Evolutionary conservation across 2,888 invertebrate genomes (phyloP).

Genomic region (Maniola hyperantus): DNA sequence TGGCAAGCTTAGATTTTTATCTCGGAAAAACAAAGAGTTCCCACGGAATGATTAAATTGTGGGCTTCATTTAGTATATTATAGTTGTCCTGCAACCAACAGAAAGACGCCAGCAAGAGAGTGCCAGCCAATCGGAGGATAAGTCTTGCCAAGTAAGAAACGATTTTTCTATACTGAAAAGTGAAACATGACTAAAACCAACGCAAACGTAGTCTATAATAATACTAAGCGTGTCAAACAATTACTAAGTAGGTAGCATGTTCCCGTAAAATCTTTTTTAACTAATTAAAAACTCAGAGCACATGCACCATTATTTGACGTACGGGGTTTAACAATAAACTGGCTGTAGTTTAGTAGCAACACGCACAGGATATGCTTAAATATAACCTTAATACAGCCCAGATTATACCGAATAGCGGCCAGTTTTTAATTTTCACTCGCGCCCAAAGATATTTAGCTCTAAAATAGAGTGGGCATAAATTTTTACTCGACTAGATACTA

Average conservation of each 20-base stretch:
- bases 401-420: conserved; percentile 47
- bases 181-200: too few relatives aligned
- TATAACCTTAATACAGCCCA: conserved; percentile 48
- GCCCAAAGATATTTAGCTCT: conserved; percentile 4
- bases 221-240: too few relatives aligned
- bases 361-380: conserved; percentile 55
- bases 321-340: conserved; percentile 36
- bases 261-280: background rate
- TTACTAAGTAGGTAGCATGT: background rate
- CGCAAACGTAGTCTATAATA: too few relatives aligned
- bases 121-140: too few relatives aligned
- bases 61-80: too few relatives aligned
- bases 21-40: too few relatives aligned
- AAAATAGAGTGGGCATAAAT: background rate
- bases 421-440: conserved; percentile 52
- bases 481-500: background rate
- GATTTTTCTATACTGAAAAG: too few relatives aligned
- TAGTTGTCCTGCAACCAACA: too few relatives aligned
- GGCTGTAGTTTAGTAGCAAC: conserved; percentile 54
- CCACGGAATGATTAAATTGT: too few relatives aligned
- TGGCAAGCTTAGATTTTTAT: too few relatives aligned
- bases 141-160: too few relatives aligned
- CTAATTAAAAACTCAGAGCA: background rate
- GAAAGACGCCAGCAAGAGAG: too few relatives aligned
- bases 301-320: conserved; percentile 43